Base-by-base conservation (phyloP, 2,113 vertebrate genomes). In the Platysternon megacephalum region DNA sequence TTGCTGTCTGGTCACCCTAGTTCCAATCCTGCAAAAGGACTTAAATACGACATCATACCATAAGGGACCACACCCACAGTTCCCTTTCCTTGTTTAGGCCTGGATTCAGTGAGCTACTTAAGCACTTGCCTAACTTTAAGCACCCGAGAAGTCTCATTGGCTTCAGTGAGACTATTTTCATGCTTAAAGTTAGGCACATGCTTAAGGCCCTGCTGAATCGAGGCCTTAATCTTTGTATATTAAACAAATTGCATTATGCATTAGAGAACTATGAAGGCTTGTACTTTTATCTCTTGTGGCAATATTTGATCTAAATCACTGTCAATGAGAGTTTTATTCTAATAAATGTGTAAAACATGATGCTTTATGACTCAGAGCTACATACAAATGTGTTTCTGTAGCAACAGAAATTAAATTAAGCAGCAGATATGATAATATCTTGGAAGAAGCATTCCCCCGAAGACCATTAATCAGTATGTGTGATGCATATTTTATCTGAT, bases 381-480 rank as follows among this genome's bases (percentile, higher is more conserved):
- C 46, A 81, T 13, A 84, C 74, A 91, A 84, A 91, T 5, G 7
- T 84, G 79, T 89, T 94, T 94, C 93, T 95, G 82, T 85, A 93
- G 78, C 39, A 92, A 95, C 4, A 90, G 4, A 93, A 86, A 68
- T 86, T 90, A 84, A 88, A 90, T 88, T 87, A 92, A 91, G 10
- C 1, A 52, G 51, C 28, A 93, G 61, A 85, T 90, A 53, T 55
- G 24, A 52, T 39, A 89, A 83, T 68, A 86, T 56, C 2, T 51
- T 76, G 51, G 35, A 88, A 68, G 82, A 87, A 85, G 53, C 17
- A 48, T 4, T 42, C 65, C n/a, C 58, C 2, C 2, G 52, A 95
- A 52, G 2, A 39, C 72, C 86, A 86, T 76, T 89, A 78, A 29
- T 55, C 24, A 58, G 13, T 46, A 2, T 51, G 2, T 13, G 13